Conservation (phyloP, 2,113 vertebrate species). For the Globicephala melas region DNA sequence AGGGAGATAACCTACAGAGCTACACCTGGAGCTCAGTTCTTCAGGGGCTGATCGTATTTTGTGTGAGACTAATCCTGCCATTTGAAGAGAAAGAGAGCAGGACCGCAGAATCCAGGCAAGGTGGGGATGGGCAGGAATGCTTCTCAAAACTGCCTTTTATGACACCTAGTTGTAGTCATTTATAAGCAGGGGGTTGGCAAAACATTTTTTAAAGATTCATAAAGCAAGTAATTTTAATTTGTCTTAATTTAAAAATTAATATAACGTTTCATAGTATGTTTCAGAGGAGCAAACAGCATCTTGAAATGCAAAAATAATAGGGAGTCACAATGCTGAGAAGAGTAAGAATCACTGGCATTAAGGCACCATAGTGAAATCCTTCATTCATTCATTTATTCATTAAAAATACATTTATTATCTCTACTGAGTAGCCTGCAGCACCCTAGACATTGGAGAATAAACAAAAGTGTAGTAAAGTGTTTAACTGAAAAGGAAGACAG, state of each 20-base stretch:
- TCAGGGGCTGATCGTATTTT: background rate
- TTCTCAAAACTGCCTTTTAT: background rate
- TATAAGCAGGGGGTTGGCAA: background rate
- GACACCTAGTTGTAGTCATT: background rate
- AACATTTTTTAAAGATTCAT: background rate
- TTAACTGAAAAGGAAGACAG: background rate
- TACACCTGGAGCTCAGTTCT: background rate
- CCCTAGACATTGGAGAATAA: background rate
- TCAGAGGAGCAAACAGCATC: background rate
- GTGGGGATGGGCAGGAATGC: background rate
- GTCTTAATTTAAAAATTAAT: background rate
- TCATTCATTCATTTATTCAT: background rate
- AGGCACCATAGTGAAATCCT: background rate
- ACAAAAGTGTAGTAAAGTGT: background rate
- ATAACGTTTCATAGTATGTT: background rate
- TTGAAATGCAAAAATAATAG: background rate
- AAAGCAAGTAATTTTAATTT: conserved; percentile 25
- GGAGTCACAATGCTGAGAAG: background rate
- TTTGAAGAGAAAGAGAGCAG: background rate
- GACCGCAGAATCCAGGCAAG: background rate
- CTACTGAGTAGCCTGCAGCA: background rate
- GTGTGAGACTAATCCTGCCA: background rate
- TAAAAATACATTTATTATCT: background rate
- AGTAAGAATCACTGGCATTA: background rate
- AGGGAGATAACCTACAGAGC: background rate